Evolutionary conservation across 2,888 invertebrate genomes (phyloP), one percentile per base, ranked within the genome.

Genomic region (Busseola fusca): DNA sequence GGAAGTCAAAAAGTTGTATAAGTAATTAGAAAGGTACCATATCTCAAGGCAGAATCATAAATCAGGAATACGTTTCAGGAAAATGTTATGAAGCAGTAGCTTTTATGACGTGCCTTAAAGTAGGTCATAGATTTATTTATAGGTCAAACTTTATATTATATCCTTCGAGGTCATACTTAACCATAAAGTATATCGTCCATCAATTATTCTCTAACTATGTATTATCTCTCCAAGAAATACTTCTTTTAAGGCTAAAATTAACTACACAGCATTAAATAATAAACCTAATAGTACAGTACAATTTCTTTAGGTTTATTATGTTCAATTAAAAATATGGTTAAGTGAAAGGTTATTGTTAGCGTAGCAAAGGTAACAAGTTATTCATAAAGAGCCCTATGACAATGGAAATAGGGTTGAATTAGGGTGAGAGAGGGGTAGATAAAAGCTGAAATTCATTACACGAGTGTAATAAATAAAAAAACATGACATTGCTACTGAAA

Each of bases 361-460:
- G 5, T 30, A 30, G 18, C 21, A 10, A 57, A 14, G 10, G n/a
- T n/a, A n/a, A n/a, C 4, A 21, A 62, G 40, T 67, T 27, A 67
- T 52, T 56, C 18, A 68, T 21, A 67, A 72, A 56, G 42, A 68
- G 64, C 59, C 50, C 12, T 64, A 60, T 27, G 48, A 27, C 52
- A 63, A 72, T 52, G 34, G n/a, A 10, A 57, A 45, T 69, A 72
- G 37, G 66, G 64, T 34, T 30, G 56, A 62, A 58, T 42, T 60
- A 34, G 58, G 54, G 56, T 16, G 34, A 21, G 71, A 52, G 16
- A 40, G 52, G 45, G 57, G 57, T 59, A 56, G 34, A 62, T 57
- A 64, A 80, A 57, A 60, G 48, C 48, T 34, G 14, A 77, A 76
- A 81, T 58, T 64, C 67, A 81, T 66, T 45, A n/a, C 40, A 18